Evolutionary conservation across 2,797 vertebrate species (phyloP).

Genomic region (Lepus townsendii): DNA sequence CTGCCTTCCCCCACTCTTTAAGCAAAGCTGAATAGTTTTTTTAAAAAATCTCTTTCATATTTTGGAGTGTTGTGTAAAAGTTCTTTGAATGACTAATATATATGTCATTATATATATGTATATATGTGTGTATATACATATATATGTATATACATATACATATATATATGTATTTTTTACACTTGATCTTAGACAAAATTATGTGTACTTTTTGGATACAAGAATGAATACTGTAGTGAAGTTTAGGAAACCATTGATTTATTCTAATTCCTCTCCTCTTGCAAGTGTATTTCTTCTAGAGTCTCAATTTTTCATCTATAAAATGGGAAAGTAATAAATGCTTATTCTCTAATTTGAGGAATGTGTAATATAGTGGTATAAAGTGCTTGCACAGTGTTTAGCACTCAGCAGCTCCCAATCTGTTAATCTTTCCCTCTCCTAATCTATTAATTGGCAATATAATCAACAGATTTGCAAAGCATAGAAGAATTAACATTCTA

Average conservation of each 20-base stretch:
- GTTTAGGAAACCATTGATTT: neutral
- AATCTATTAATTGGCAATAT: neutral
- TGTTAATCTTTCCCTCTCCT: neutral
- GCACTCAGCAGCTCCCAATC: neutral
- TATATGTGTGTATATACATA: neutral
- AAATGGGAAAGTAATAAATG: constrained; percentile 9
- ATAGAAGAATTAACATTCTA: neutral
- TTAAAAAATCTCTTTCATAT: neutral
- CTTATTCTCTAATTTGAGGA: neutral
- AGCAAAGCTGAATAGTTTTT: neutral
- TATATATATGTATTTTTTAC: no score
- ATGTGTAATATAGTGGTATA: neutral
- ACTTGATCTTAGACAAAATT: no score
- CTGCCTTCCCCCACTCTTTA: neutral
- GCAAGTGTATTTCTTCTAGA: neutral
- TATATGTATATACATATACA: no score
- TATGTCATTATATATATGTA: neutral
- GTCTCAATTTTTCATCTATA: neutral
- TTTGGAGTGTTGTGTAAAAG: neutral
- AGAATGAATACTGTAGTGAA: neutral
- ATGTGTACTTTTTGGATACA: neutral
- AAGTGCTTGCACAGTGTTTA: neutral
- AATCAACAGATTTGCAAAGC: constrained; percentile 6
- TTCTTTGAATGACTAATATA: neutral
- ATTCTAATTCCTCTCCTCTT: neutral